Evolutionary conservation across 2,113 vertebrate genomes (phyloP), one percentile per base, ranked within the genome.

Genomic region (Sinocyclocheilus grahami): DNA sequence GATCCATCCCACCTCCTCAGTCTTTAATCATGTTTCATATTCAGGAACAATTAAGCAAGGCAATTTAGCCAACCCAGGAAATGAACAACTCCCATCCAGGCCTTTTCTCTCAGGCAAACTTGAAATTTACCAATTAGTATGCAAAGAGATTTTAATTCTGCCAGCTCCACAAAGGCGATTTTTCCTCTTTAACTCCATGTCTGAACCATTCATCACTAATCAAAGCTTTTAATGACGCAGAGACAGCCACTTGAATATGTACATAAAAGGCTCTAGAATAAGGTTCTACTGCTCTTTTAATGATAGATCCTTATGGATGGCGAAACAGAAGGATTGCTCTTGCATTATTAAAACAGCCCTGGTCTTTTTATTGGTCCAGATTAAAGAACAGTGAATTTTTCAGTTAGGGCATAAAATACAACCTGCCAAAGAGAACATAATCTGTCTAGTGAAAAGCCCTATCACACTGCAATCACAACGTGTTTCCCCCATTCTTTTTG

Each of bases 81-180:
- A 85, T 85, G 86, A 89, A 86, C 83, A 84, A 78, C 86, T 89
- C 88, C 85, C 88, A 78, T 87, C 83, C 76, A 48, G 9, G 83
- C 78, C 74, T 83, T 60, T 84, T 87, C 82, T 87, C 82, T 74
- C 82, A 84, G 76, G 86, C 86, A 87, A 80, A 77, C 76, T 65
- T 83, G 60, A 85, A 88, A 89, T 89, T 86, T 86, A 65, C 76
- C 82, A 77, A 86, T 89, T 89, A 89, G 85, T 85, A 88, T 89
- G 87, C 89, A 86, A 24, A 82, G 82, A 84, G 82, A 78, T 55
- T 79, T 86, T 48, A 85, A 89, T 88, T 88, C 85, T 16, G 62
- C 48, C 77, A 13, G 82, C 69, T 89, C 60, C 72, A 85, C 72
- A 55, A 33, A 74, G 51, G 72, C 4, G 46, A 18, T 80, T 9